Base-by-base conservation (phyloP, 2,113 vertebrate species). In the Triplophysa rosa region DNA sequence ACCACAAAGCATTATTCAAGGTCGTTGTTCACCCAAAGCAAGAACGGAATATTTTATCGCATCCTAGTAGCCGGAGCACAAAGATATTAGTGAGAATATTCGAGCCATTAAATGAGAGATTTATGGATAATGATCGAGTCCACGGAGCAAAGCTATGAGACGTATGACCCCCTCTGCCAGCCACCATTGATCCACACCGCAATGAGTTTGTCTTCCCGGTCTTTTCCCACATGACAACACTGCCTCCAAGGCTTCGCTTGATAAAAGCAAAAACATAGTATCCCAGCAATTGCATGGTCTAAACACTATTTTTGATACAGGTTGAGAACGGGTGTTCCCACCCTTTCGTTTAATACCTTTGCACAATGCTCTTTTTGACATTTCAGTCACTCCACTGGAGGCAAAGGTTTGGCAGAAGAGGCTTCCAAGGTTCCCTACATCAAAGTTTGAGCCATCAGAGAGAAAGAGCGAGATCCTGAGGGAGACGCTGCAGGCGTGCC, bases 361-460 rank as follows among this genome's bases (percentile, higher is more conserved):
- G 56, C 23, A 33, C 37, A 58, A 66, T 67, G 33, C 33, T 71
- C 42, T 69, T 71, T 79, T 56, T 79, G 14, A 76, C 73, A 65
- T 84, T 80, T 79, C 63, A 84, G 52, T 42, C 47, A 62, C 66
- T 82, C 45, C 49, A 66, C 21, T 78, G 79, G 74, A 59, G 16
- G 72, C 67, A 37, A 45, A 54, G 61, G n/a, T 81, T 74, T 69
- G 70, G 64, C 47, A 79, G 80, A 84, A 77, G 76, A 84, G 67
- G 74, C 83, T 82, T 65, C 70, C 83, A 82, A 16, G 80, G 29
- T 75, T 79, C 75, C 80, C 80, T 62, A 79, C 76, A 82, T 84
- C 69, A 82, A 84, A 84, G 80, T 67, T 19, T 13, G 66, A 84
- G 66, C 77, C 82, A 84, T 84, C 83, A 82, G 80, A 79, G 71